phyloP scores from a whole-genome alignment of 2,888 invertebrate genomes.

The Chesias legatella region DNA sequence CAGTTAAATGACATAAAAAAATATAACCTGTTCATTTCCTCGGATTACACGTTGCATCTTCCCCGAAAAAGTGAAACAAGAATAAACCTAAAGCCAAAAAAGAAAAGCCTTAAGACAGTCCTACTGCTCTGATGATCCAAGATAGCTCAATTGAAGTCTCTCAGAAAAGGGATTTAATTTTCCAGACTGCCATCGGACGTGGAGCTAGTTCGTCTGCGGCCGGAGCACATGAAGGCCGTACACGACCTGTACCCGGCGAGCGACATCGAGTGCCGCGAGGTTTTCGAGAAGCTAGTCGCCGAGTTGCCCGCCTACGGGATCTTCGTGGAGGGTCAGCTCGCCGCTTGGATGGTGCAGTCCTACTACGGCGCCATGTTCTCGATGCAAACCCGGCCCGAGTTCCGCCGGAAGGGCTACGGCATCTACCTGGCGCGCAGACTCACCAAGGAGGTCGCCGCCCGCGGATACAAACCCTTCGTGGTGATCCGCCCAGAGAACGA shows the following conservation, averaged over 20 bases:
- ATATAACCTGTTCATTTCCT: too few relatives aligned
- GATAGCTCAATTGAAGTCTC: too few relatives aligned
- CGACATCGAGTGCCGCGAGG: conserved; percentile 91
- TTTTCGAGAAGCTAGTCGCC: conserved; percentile 89
- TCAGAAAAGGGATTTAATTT: too few relatives aligned
- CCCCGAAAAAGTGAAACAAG: too few relatives aligned
- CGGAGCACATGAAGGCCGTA: conserved; percentile 89
- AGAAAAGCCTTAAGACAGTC: too few relatives aligned
- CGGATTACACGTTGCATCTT: too few relatives aligned
- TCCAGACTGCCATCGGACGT: conserved; percentile 83
- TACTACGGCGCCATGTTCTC: conserved; percentile 96
- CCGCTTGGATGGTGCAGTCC: conserved; percentile 95
- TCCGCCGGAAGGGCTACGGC: conserved; percentile 87
- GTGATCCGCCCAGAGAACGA: conserved; percentile 92
- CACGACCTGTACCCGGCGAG: conserved; percentile 93
- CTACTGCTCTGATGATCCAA: too few relatives aligned
- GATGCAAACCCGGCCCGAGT: conserved; percentile 91
- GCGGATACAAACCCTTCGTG: conserved; percentile 91
- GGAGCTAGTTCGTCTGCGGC: conserved; percentile 87
- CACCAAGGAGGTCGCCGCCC: conserved; percentile 83
- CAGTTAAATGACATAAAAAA: too few relatives aligned
- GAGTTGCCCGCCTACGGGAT: conserved; percentile 90
- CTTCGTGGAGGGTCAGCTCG: conserved; percentile 87
- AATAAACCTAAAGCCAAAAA: too few relatives aligned
- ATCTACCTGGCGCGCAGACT: conserved; percentile 85